Conservation (phyloP, 35 echinoderm and acorn worm species). For the Hemicentrotus pulcherrimus region DNA sequence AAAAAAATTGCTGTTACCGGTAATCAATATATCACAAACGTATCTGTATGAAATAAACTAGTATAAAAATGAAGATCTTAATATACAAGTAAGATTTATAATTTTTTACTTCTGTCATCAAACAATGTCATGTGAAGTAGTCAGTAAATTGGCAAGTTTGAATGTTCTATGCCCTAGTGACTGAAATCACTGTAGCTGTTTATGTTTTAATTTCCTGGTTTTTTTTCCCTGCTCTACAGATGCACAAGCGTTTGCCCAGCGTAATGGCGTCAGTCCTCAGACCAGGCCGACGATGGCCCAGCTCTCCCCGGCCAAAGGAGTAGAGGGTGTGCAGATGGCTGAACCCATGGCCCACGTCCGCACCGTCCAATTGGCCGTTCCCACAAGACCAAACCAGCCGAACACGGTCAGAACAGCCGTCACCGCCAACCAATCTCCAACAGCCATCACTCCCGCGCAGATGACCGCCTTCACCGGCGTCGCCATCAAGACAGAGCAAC, state of each 20-base stretch:
- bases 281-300: constrained; percentile 17
- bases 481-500: constrained; percentile 35
- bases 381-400: background rate
- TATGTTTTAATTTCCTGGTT: background rate
- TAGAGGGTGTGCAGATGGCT: constrained; percentile 11
- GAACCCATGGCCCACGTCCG: constrained; percentile 17
- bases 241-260: background rate
- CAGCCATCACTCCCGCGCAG: constrained; percentile 26
- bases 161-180: no score
- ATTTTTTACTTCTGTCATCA: no score
- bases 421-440: background rate
- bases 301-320: constrained; percentile 34
- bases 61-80: no score
- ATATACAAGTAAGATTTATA: no score
- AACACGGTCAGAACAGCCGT: background rate
- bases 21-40: no score
- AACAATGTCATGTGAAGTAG: no score
- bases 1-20: no score
- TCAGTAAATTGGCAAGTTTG: no score
- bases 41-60: no score
- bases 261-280: constrained; percentile 31
- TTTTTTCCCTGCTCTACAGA: background rate
- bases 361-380: background rate
- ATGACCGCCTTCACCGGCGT: constrained; percentile 36
- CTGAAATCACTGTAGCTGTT: no score